A percentile compares a stretch with the other conserved stretches of the same genome.
Conservation (phyloP, 2,797 vertebrate genomes). For the Sebastes glaucus region DNA sequence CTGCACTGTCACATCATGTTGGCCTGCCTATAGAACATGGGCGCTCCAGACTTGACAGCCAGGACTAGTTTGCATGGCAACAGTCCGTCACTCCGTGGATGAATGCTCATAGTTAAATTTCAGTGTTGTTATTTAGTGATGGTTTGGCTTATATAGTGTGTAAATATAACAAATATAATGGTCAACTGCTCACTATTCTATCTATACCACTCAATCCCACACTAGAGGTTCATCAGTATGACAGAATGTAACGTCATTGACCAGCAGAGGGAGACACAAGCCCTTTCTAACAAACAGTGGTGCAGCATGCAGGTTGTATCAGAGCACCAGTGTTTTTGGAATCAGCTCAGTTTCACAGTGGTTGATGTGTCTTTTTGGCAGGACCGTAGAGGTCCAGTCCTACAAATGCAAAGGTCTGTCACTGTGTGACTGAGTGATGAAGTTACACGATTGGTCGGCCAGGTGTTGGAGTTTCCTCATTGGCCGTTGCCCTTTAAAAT, state of each 20-base stretch:
- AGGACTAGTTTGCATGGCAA: constrained; percentile 70
- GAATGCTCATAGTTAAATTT: neutral
- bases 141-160: neutral
- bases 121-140: neutral
- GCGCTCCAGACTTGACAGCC: constrained; percentile 64
- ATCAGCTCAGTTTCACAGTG: neutral
- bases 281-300: neutral
- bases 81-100: constrained; percentile 32
- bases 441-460: no score
- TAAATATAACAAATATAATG: neutral
- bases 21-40: constrained; percentile 36
- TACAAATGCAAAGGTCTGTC: no score
- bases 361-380: neutral
- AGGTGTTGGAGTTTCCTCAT: no score
- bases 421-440: no score
- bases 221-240: neutral
- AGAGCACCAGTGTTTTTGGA: neutral
- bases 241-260: neutral
- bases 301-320: neutral
- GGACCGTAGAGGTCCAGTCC: no score
- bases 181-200: neutral
- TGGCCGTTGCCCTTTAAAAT: no score
- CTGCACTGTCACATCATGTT: constrained; percentile 75
- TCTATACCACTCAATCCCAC: neutral
- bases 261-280: constrained; percentile 52